Base-by-base conservation (phyloP, 2,113 vertebrate genomes). In the Lichenostomus cassidix region DNA sequence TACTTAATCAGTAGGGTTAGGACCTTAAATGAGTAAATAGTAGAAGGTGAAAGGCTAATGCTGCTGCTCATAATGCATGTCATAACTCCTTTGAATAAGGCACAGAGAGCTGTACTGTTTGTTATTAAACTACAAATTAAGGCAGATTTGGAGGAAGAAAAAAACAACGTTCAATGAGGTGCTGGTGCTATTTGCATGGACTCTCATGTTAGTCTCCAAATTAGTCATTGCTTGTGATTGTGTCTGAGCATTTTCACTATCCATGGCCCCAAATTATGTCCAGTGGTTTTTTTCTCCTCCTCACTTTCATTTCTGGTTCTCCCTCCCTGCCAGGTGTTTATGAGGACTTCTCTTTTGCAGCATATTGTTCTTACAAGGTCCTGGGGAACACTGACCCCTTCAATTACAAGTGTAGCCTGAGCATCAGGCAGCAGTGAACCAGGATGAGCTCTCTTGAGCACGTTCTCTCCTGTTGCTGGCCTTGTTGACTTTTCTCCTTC, bases 21-120 rank as follows among this genome's bases (percentile, higher is more conserved):
- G 94, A 95, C 90, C 87, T 85, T 85, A 90, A 88, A 95, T 95
- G 91, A 95, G 84, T 92, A 87, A 95, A 95, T 79, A 91, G 81
- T 58, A 62, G 49, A 76, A 73, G 84, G 94, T 91, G 87, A 97
- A 79, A 92, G 60, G 89, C 62, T 95, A 97, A 96, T 95, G 93
- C 58, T 90, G 46, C n/a, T 92, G 46, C 70, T 92, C 91, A 83
- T 96, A 92, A 95, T 92, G 91, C 46, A 92, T 92, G 87, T 92
- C 93, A 77, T 91, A 95, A 91, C 68, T 82, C 41, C 63, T 94
- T 65, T 85, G 67, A 79, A 91, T 95, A 89, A 90, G 46, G 70
- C 49, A 55, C 10, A 49, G 71, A 53, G 55, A 44, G 50, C 62
- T 75, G 50, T 63, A 65, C n/a, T 89, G 56, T 91, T 95, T 90